These are phyloP conservation scores for Sinosuthora webbiana DNA, from an alignment of 2,113 vertebrate species.

Conservation along the genomic window DNA sequence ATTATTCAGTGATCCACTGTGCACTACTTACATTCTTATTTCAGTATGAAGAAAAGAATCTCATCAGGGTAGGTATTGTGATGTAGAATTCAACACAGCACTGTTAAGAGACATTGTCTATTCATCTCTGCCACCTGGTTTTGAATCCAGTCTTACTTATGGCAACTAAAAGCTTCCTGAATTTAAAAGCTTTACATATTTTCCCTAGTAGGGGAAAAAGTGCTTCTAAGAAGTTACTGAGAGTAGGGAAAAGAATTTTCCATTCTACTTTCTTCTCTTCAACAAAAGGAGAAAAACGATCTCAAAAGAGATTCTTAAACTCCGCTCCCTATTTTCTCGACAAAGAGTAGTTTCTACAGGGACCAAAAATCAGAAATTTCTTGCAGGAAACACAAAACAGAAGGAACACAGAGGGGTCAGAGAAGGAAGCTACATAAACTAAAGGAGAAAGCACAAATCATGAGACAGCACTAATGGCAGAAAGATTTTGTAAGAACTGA, in stretches of 20 bases:
- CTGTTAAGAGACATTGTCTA: background rate
- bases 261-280: background rate
- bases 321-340: background rate
- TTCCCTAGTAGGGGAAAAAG: background rate
- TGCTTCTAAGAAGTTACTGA: background rate
- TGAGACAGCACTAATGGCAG: background rate
- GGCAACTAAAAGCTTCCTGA: slow-evolving; percentile 36
- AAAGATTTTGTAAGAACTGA: background rate
- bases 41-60: slow-evolving; percentile 33
- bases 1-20: slow-evolving; percentile 1
- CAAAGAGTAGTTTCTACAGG: background rate
- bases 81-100: slow-evolving; percentile 34
- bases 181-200: slow-evolving; percentile 25
- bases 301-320: background rate
- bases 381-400: background rate
- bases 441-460: background rate
- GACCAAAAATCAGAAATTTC: background rate
- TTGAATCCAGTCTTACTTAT: slow-evolving; percentile 17
- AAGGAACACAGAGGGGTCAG: background rate
- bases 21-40: slow-evolving; percentile 39
- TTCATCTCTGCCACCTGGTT: slow-evolving; percentile 55
- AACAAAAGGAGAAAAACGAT: background rate
- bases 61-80: slow-evolving; percentile 27
- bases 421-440: background rate
- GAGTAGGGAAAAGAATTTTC: background rate